These are phyloP conservation scores for Dolomedes plantarius DNA, from an alignment of 2,888 invertebrate genomes.

Conservation along the genomic window DNA sequence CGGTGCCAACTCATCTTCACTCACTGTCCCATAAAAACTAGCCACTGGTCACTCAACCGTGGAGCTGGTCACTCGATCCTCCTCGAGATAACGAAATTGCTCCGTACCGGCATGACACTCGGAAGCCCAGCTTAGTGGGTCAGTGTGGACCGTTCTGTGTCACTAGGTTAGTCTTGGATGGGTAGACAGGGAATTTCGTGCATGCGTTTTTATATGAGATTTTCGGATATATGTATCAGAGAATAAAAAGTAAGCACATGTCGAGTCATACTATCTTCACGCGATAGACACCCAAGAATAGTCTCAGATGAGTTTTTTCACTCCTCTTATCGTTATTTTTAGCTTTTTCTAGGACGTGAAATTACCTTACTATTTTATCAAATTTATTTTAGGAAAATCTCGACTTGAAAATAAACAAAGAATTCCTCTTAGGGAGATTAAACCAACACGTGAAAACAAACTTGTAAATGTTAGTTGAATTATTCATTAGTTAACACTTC, in stretches of 20 bases:
- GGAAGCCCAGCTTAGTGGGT: conserved; percentile 22
- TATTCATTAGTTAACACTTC: too few relatives aligned
- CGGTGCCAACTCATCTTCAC: background rate
- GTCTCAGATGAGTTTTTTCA: too few relatives aligned
- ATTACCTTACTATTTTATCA: too few relatives aligned
- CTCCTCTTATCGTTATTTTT: too few relatives aligned
- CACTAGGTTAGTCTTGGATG: conserved; percentile 48
- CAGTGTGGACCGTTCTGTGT: conserved; percentile 44
- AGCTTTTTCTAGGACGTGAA: too few relatives aligned
- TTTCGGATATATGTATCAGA: background rate
- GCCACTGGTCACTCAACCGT: conserved; percentile 52
- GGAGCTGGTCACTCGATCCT: conserved; percentile 24
- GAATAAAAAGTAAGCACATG: background rate
- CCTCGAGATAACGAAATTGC: conserved; percentile 55
- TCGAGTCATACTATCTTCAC: background rate
- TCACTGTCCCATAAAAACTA: conserved; percentile 35
- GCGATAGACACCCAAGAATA: background rate
- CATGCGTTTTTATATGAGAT: background rate
- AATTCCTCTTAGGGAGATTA: too few relatives aligned
- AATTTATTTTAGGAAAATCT: too few relatives aligned
- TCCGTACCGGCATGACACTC: conserved; percentile 7
- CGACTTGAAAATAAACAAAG: too few relatives aligned
- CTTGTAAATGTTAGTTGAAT: too few relatives aligned
- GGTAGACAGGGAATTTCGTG: background rate
- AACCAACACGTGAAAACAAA: too few relatives aligned